phyloP scores from a whole-genome alignment of 2,888 invertebrate genomes.

The Eilema sororculum region DNA sequence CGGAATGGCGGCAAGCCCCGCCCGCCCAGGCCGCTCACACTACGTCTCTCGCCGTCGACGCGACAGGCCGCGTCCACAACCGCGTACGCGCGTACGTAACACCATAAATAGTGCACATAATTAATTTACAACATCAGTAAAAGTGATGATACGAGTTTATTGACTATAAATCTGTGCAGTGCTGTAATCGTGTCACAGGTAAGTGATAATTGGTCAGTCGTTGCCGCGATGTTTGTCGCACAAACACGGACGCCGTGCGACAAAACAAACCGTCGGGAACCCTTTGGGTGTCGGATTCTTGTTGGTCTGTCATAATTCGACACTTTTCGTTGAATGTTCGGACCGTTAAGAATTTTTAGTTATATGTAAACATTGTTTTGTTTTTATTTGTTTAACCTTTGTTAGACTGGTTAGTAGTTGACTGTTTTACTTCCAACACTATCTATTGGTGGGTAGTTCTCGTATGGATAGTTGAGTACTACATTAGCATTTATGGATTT shows the following conservation, averaged over 20 bases:
- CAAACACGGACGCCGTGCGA: constrained; percentile 72
- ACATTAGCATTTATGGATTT: constrained; percentile 24
- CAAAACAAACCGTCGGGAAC: constrained; percentile 64
- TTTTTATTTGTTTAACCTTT: constrained; percentile 37
- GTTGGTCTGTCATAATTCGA: constrained; percentile 73
- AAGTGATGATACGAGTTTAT: constrained; percentile 86
- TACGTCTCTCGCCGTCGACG: constrained; percentile 72
- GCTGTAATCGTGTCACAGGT: constrained; percentile 85
- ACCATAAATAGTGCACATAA: constrained; percentile 78
- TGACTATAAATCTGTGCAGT: constrained; percentile 85
- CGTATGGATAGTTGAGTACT: neutral
- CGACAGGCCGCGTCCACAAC: constrained; percentile 72
- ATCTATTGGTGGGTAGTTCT: neutral
- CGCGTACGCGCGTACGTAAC: constrained; percentile 51
- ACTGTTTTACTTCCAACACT: constrained; percentile 13
- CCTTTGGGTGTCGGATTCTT: constrained; percentile 63
- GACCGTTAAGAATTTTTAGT: constrained; percentile 54
- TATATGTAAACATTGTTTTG: constrained; percentile 42
- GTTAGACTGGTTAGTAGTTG: constrained; percentile 19
- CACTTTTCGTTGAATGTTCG: constrained; percentile 61
- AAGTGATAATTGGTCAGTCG: constrained; percentile 85
- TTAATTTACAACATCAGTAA: constrained; percentile 84
- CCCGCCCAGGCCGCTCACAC: constrained; percentile 72
- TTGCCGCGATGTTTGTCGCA: constrained; percentile 76
- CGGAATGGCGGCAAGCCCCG: constrained; percentile 66